Conservation (phyloP, 1,140 invertebrate species). For the Cataglyphis hispanica region DNA sequence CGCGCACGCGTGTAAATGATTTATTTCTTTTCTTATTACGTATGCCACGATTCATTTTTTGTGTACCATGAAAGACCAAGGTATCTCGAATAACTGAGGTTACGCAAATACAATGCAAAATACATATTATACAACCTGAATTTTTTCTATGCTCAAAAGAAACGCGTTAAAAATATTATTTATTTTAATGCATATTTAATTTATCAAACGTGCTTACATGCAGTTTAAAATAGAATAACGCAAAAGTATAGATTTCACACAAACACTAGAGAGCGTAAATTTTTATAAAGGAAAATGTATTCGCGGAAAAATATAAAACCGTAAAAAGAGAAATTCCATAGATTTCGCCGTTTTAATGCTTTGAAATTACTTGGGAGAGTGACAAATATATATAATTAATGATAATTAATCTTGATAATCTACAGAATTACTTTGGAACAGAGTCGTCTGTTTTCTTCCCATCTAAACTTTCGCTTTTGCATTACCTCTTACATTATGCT, state of each 20-base stretch:
- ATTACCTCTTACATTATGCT: constrained; percentile 13
- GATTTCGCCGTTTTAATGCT: background rate
- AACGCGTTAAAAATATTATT: background rate
- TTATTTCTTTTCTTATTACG: constrained; percentile 30
- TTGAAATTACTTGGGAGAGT: background rate
- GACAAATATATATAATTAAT: constrained; percentile 13
- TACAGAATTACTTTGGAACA: background rate
- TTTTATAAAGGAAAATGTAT: background rate
- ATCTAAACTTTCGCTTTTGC: constrained; percentile 33
- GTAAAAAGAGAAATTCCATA: background rate
- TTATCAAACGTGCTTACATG: constrained; percentile 5
- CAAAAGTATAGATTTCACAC: background rate
- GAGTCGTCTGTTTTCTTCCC: constrained; percentile 8
- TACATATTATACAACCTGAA: background rate
- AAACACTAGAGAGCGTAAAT: background rate
- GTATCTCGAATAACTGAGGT: background rate
- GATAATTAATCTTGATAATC: constrained; percentile 32
- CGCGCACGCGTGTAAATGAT: constrained; percentile 43
- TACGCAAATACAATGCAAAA: background rate
- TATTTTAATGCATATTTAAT: background rate
- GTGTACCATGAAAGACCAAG: background rate
- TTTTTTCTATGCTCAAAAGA: background rate
- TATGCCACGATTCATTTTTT: background rate
- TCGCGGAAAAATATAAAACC: background rate
- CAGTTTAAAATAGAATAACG: background rate